Conservation (phyloP, 1,140 invertebrate species). For the Trichomalopsis sarcophagae region DNA sequence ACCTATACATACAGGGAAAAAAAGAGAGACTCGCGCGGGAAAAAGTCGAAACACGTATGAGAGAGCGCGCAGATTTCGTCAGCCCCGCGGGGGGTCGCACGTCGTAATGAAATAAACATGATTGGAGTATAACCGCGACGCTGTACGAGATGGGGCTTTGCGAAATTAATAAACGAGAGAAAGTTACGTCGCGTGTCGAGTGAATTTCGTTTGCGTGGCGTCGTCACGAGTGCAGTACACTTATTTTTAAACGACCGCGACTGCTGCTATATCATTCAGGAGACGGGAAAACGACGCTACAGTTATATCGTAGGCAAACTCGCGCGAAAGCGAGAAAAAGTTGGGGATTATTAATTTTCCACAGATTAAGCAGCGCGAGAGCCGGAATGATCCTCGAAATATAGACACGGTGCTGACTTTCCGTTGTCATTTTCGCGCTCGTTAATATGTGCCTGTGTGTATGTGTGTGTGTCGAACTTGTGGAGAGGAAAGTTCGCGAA, state of each 20-base stretch:
- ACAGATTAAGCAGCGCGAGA: slow-evolving; percentile 4
- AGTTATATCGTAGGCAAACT: too few relatives aligned
- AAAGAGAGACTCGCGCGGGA: background rate
- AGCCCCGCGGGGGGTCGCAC: background rate
- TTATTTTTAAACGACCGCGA: background rate
- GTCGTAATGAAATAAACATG: slow-evolving; percentile 33
- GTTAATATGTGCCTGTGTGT: background rate
- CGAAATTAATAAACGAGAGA: background rate
- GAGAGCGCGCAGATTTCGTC: background rate
- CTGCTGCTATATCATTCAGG: background rate
- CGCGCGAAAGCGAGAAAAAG: background rate
- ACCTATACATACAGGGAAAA: background rate
- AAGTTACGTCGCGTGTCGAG: background rate
- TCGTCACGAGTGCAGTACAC: too few relatives aligned
- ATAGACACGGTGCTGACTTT: background rate
- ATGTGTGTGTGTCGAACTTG: background rate
- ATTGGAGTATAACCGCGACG: background rate
- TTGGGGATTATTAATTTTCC: slow-evolving; percentile 42
- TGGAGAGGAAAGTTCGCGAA: background rate
- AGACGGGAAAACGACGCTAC: background rate
- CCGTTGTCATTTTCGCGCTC: background rate
- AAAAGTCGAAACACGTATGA: slow-evolving; percentile 23
- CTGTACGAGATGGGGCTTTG: too few relatives aligned
- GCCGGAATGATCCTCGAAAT: background rate
- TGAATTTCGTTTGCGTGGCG: background rate